Percentiles rank a stretch among this genome's conserved stretches.
phyloP scores from a whole-genome alignment of 1,140 invertebrate genomes.

The Vanessa atalanta region DNA sequence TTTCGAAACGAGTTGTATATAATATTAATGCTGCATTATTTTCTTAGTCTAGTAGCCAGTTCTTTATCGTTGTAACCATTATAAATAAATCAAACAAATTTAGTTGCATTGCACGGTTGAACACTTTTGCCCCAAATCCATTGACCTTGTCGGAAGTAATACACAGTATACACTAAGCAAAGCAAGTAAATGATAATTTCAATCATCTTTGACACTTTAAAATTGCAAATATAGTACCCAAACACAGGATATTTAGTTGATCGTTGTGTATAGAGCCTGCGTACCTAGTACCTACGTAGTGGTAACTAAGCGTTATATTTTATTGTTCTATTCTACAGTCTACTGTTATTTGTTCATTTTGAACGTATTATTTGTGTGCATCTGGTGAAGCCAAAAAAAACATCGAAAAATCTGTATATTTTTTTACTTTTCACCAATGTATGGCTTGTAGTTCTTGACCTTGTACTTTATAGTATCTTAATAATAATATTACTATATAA shows the following conservation, averaged over 20 bases:
- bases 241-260: conserved; percentile 3
- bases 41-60: conserved; percentile 2
- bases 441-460: too few species aligned
- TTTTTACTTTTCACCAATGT: too few species aligned
- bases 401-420: too few species aligned
- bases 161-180: neutral
- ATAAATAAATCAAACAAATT: conserved; percentile 5
- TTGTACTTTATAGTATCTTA: too few species aligned
- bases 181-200: neutral
- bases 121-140: conserved; percentile 30
- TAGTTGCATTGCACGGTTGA: conserved; percentile 23
- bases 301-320: neutral
- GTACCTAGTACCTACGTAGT: neutral
- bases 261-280: neutral
- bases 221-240: neutral
- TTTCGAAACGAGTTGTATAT: neutral
- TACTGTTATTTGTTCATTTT: conserved; percentile 9
- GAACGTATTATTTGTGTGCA: neutral
- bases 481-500: too few species aligned
- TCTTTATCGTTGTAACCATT: neutral
- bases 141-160: conserved; percentile 14
- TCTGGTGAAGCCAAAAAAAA: neutral
- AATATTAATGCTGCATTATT: neutral
- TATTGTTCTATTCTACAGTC: conserved; percentile 4
- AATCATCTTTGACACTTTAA: conserved; percentile 1